Evolutionary conservation across 2,113 vertebrate species (phyloP), one percentile per base, ranked within the genome.

Genomic region (Trinectes maculatus): DNA sequence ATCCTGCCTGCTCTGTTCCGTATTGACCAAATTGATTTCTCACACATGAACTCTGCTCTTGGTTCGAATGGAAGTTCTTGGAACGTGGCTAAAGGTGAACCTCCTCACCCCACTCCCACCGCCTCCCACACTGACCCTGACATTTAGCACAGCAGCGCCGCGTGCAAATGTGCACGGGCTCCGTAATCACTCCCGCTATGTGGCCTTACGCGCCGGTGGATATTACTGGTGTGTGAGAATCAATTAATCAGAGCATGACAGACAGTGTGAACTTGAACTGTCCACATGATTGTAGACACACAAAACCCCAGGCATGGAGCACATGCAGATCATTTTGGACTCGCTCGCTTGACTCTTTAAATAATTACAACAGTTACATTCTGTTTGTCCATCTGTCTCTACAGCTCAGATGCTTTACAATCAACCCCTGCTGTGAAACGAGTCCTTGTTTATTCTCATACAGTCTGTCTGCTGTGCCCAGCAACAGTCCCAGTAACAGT

Each of bases 11-110:
- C 59, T 70, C 68, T 11, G 5, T 77, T 73, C 52, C 25, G 8
- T 79, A 77, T 63, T 68, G 74, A 82, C 70, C 52, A 76, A 61
- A 87, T 77, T 73, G 80, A 85, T 85, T 88, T 88, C 74, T 78
- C 15, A 24, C 66, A 57, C 67, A 78, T 70, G 74, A 84, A 75
- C 49, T 47, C 44, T 16, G 63, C 79, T 83, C 58, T 59, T 52
- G 67, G 82, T 82, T 64, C 71, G 86, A 87, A 72, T 74, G 56
- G 66, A 67, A 51, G 33, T 54, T 74, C 60, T 69, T 51, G 65
- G 26, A 82, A 79, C 25, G 12, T n/a, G 4, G 52, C 76, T 61
- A 7, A 70, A 77, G 48, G 56, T 25, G 18, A 58, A 24, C 11
- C 18, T 8, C 34, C 22, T 11, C 46, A 31, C 29, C 29, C 29